Evolutionary conservation across 2,888 invertebrate genomes (phyloP).

Genomic region (Heteromyza rotundicornis): DNA sequence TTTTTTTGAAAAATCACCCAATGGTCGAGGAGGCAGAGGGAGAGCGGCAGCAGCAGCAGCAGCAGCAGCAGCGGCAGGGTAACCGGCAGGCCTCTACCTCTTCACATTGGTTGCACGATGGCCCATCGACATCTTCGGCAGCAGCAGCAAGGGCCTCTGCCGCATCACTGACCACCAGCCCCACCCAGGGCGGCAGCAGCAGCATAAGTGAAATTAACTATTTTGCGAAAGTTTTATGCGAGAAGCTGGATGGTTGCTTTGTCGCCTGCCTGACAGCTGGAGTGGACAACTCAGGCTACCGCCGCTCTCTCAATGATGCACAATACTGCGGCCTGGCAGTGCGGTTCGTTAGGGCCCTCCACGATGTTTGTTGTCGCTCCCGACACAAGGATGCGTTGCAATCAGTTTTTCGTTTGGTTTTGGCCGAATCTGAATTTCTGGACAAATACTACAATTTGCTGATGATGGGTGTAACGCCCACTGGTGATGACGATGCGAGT

Average conservation of each 20-base stretch:
- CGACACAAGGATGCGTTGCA: slow-evolving; percentile 54
- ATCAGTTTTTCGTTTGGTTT: slow-evolving; percentile 51
- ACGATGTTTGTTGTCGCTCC: slow-evolving; percentile 53
- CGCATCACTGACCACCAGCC: slow-evolving; percentile 14
- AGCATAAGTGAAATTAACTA: slow-evolving; percentile 59
- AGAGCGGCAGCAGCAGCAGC: slow-evolving; percentile 25
- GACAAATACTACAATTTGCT: slow-evolving; percentile 53
- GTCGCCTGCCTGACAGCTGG: slow-evolving; percentile 50
- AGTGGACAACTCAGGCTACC: not conserved
- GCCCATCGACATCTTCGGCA: slow-evolving; percentile 52
- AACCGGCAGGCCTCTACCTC: slow-evolving; percentile 10
- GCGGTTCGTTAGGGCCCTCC: slow-evolving; percentile 56
- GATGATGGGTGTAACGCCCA: slow-evolving; percentile 25
- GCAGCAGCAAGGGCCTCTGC: slow-evolving; percentile 34
- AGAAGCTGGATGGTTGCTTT: slow-evolving; percentile 56
- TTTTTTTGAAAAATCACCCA: slow-evolving; percentile 62
- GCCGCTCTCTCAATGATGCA: slow-evolving; percentile 11
- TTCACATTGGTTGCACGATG: slow-evolving; percentile 34
- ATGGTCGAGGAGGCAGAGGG: slow-evolving; percentile 41
- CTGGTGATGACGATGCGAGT: slow-evolving; percentile 20
- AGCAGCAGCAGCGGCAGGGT: slow-evolving; percentile 29
- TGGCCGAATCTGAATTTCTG: slow-evolving; percentile 57
- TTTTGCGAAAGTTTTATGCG: slow-evolving; percentile 60
- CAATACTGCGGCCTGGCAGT: slow-evolving; percentile 39
- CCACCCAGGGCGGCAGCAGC: slow-evolving; percentile 23